A percentile compares a stretch with the other conserved stretches of the same genome.
Conservation (phyloP, 2,113 vertebrate species). For the Brienomyrus brachyistius region DNA sequence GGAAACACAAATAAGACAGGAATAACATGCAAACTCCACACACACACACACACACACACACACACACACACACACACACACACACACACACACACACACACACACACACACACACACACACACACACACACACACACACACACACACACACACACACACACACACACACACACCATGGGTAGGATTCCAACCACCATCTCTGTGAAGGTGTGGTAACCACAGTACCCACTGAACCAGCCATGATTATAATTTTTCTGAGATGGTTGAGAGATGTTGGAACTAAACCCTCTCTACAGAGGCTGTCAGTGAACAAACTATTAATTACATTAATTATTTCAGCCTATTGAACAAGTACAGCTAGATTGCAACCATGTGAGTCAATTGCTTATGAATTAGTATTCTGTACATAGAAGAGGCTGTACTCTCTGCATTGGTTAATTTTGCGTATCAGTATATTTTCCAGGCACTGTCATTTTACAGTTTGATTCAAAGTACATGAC, state of each 20-base stretch:
- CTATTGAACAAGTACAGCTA: not conserved
- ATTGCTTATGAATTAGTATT: constrained; percentile 18
- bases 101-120: no score
- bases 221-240: not conserved
- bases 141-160: no score
- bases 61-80: no score
- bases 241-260: not conserved
- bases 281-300: not conserved
- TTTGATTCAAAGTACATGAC: not conserved
- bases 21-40: not conserved
- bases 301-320: constrained; percentile 9
- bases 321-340: constrained; percentile 15
- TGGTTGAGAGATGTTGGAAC: not conserved
- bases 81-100: no score
- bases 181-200: not conserved
- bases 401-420: not conserved
- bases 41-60: not conserved
- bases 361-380: not conserved
- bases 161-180: no score
- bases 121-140: no score
- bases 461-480: not conserved
- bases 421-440: not conserved
- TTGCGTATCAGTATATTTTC: not conserved
- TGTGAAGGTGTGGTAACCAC: not conserved
- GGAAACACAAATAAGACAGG: not conserved